Base-by-base conservation (phyloP, 1,140 invertebrate species). In the Saccostrea cuccullata region DNA sequence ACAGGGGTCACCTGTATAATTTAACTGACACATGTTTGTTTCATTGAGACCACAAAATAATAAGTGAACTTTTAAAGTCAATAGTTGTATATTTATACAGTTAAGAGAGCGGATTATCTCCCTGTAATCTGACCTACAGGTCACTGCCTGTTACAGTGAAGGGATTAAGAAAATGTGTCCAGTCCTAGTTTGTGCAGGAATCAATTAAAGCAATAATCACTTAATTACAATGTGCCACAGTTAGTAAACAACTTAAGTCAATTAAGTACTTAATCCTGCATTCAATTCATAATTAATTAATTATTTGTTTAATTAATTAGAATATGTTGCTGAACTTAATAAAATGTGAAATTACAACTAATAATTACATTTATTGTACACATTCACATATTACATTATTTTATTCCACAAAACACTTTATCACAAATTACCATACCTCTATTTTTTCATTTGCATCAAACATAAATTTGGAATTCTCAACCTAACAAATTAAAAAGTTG, bases 391-490 rank as follows among this genome's bases (percentile, higher is more conserved):
- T n/a, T n/a, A 20, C 5, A 64, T 64, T 64, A 64, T 64, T 64
- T 64, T 64, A n/a, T n/a, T n/a, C n/a, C 17, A 64, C n/a, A 64
- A 64, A 64, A 20, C 58, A 64, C 58, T 20, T 64, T 26, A 9
- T 77, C 26, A 77, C 70, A 77, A 26, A 15, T 77, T 3, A 30
- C 26, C 70, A 77, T 77, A 77, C 70, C 70, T 77, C 70, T 30
- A 77, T 77, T 77, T 77, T 77, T 77, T 77, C 70, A 77, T 77
- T 77, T 77, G 70, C 15, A 77, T 77, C 70, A 77, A 77, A 77
- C 70, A 36, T 77, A 77, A 30, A 26, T 77, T 30, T 26, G 70
- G 70, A 77, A 36, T 77, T 77, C 70, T 77, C 70, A 77, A 77
- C 70, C 70, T 77, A 77, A 77, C 70, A 77, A 30, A 30, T 20